A percentile compares a stretch with the other conserved stretches of the same genome.
These are phyloP conservation scores for Tyria jacobaeae DNA, from an alignment of 2,888 invertebrate species.

Conservation along the genomic window DNA sequence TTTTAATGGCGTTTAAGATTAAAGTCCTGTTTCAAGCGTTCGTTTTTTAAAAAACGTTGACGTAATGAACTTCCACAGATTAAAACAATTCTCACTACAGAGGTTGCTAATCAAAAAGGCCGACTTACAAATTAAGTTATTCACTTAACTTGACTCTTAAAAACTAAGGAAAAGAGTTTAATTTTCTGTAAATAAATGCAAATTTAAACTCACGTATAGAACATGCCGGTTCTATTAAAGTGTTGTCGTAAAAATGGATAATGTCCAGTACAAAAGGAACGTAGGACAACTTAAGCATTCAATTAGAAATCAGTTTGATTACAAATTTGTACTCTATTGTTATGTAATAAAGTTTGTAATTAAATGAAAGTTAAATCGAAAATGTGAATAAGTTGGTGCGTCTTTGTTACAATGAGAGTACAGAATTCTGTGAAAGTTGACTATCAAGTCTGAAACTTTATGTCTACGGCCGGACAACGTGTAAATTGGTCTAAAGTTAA, in stretches of 20 bases:
- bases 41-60: slow-evolving; percentile 29
- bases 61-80: slow-evolving; percentile 50
- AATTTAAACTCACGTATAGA: slow-evolving; percentile 44
- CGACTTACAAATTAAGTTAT: slow-evolving; percentile 34
- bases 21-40: slow-evolving; percentile 39
- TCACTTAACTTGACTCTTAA: slow-evolving; percentile 34
- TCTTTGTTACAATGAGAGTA: slow-evolving; percentile 43
- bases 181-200: slow-evolving; percentile 33
- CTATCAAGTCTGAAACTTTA: slow-evolving; percentile 41
- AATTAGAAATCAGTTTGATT: slow-evolving; percentile 54
- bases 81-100: slow-evolving; percentile 61
- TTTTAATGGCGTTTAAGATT: slow-evolving; percentile 50
- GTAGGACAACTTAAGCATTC: slow-evolving; percentile 38
- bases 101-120: slow-evolving; percentile 64
- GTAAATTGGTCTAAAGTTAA: background rate
- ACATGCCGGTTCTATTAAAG: slow-evolving; percentile 66
- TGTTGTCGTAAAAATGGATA: slow-evolving; percentile 72
- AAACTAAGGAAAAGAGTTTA: slow-evolving; percentile 33
- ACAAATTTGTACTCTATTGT: slow-evolving; percentile 35
- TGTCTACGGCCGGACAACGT: slow-evolving; percentile 19
- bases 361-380: slow-evolving; percentile 27
- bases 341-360: slow-evolving; percentile 43
- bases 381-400: slow-evolving; percentile 24
- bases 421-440: slow-evolving; percentile 48
- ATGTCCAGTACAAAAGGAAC: slow-evolving; percentile 59